Evolutionary conservation across 2,888 invertebrate genomes (phyloP), one percentile per base, ranked within the genome.

Genomic region (Carpatolechia fugitivella): DNA sequence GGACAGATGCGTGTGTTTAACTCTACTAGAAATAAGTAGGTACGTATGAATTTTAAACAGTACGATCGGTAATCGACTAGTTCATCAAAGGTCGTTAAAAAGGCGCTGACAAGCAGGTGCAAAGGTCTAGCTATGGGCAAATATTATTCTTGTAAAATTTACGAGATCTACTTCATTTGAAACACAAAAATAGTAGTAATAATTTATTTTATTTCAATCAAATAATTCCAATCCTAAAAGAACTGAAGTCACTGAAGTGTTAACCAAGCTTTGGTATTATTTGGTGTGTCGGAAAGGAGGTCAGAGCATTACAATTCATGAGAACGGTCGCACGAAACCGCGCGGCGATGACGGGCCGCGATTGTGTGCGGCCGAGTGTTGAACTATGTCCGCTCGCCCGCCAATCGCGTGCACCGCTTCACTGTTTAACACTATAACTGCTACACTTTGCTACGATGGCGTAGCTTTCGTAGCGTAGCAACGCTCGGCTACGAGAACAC

Each of bases 271-370:
- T 66, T 54, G 55, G 59, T 59, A 60, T 57, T 62, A 68, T 74
- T 65, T 65, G 69, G 73, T 76, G 69, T 64, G 60, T 60, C 47
- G 52, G 62, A 67, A 72, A 66, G 62, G 70, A 70, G 76, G 74
- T 76, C 72, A 74, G 61, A 65, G 67, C 66, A 69, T 67, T 72
- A 70, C 70, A 72, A 71, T 73, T 76, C 70, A 75, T 73, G 70
- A 69, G 71, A 77, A 69, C 62, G 66, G 67, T 68, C 68, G 65
- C 80, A 78, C 75, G 80, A 68, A 66, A 66, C 56, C 62, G 52
- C 56, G 53, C 57, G 58, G 67, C 68, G 70, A 65, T 67, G 74
- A 70, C 70, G 74, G 69, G 59, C 65, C 56, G 61, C 68, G 72
- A 74, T 79, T 74, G 69, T 77, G 64, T 54, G 53, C 53, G 55